Percentiles rank a stretch among this genome's conserved stretches.
phyloP scores from a whole-genome alignment of 1,140 invertebrate species.

The Chironomus striatipennis region DNA sequence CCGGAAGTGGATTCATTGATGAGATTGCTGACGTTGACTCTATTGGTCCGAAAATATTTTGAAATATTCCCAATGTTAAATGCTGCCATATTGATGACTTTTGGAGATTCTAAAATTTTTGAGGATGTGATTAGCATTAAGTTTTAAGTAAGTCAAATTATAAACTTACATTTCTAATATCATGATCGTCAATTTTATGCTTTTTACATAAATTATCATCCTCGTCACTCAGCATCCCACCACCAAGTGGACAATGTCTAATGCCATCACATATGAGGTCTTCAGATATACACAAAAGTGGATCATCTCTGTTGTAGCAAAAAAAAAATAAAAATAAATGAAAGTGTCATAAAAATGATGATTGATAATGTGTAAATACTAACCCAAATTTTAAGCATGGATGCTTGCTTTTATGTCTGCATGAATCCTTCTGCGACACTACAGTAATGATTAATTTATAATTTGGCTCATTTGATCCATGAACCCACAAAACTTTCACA shows the following conservation, averaged over 20 bases:
- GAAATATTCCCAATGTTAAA: slow-evolving; percentile 10
- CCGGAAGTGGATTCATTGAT: slow-evolving; percentile 6
- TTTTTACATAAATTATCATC: slow-evolving; percentile 41
- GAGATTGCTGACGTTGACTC: slow-evolving; percentile 12
- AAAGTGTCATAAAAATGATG: slow-evolving; percentile 2
- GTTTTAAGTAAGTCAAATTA: too few species aligned
- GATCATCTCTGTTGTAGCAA: slow-evolving; percentile 34
- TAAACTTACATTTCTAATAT: not conserved
- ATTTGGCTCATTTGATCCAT: slow-evolving; percentile 31
- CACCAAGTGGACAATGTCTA: slow-evolving; percentile 49
- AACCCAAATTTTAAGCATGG: slow-evolving; percentile 39
- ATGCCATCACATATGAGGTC: slow-evolving; percentile 52
- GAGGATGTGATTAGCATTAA: not conserved
- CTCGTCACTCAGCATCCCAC: slow-evolving; percentile 44
- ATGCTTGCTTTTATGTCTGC: slow-evolving; percentile 33
- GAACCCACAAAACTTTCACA: slow-evolving; percentile 37
- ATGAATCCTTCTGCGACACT: slow-evolving; percentile 37
- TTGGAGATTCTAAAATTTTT: not conserved
- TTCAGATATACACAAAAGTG: slow-evolving; percentile 48
- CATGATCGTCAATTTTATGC: slow-evolving; percentile 28
- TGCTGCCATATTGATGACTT: slow-evolving; percentile 21
- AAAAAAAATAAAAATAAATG: not conserved
- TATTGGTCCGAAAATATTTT: slow-evolving; percentile 2
- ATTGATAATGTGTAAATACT: slow-evolving; percentile 18
- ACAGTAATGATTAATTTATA: slow-evolving; percentile 39